phyloP scores from a whole-genome alignment of 2,113 vertebrate genomes.

The Gavia stellata region DNA sequence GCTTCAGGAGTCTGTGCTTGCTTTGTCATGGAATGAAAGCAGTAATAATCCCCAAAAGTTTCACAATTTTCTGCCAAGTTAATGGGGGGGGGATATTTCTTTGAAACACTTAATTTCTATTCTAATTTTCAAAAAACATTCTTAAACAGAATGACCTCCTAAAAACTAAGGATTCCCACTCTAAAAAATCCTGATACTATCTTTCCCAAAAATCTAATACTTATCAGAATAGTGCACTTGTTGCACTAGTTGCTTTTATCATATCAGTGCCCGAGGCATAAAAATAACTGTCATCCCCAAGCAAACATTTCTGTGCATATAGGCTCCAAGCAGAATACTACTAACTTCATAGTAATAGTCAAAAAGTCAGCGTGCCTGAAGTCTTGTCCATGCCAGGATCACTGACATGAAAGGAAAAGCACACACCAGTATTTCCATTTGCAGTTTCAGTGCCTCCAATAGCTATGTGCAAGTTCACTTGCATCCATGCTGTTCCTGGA shows the following conservation, averaged over 20 bases:
- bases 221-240: neutral
- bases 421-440: neutral
- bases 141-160: neutral
- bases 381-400: neutral
- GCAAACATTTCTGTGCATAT: neutral
- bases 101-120: neutral
- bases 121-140: neutral
- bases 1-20: neutral
- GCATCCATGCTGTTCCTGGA: neutral
- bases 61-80: neutral
- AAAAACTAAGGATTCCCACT: neutral
- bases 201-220: neutral
- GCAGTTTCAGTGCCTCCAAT: neutral
- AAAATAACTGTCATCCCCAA: neutral
- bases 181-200: neutral
- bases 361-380: neutral
- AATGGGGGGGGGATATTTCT: neutral
- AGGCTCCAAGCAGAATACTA: neutral
- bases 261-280: neutral
- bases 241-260: neutral
- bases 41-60: neutral
- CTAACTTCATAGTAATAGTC: neutral
- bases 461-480: neutral
- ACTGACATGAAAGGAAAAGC: neutral
- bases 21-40: neutral